Percentiles rank a stretch among this genome's conserved stretches.
phyloP scores from a whole-genome alignment of 2,888 invertebrate genomes.

The Lochmaea crataegi region DNA sequence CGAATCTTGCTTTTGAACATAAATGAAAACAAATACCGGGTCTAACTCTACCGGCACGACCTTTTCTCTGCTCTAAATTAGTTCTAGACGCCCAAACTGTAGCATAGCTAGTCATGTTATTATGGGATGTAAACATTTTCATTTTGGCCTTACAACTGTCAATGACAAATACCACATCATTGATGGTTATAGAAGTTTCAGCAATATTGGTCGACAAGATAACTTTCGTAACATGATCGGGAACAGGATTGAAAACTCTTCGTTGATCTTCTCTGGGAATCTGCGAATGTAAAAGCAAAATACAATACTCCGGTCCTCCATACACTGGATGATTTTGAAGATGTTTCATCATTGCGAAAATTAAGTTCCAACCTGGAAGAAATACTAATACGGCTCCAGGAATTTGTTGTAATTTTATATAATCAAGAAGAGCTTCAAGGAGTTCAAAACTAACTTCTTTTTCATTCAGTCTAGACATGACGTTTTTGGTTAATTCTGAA shows the following conservation, averaged over 20 bases:
- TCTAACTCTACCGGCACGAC: conserved; percentile 92
- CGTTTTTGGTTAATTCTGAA: conserved; percentile 72
- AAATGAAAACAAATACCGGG: conserved; percentile 95
- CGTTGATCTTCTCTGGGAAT: conserved; percentile 95
- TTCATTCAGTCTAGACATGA: conserved; percentile 85
- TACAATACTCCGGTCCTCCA: conserved; percentile 74
- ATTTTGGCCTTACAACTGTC: conserved; percentile 98
- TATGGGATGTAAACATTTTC: conserved; percentile 97
- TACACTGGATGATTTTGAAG: conserved; percentile 76
- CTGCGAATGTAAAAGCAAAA: conserved; percentile 97
- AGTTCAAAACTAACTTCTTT: conserved; percentile 94
- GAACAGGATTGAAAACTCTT: conserved; percentile 90
- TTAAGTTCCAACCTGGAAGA: conserved; percentile 97
- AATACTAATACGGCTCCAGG: conserved; percentile 93
- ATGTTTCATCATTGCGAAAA: conserved; percentile 90
- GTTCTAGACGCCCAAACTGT: conserved; percentile 96
- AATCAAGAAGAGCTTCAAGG: conserved; percentile 80
- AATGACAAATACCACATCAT: conserved; percentile 98
- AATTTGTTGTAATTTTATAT: conserved; percentile 70
- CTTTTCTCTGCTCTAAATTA: conserved; percentile 94
- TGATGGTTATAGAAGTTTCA: conserved; percentile 97
- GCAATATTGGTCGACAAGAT: conserved; percentile 98
- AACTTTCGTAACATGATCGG: conserved; percentile 87
- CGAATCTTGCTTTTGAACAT: conserved; percentile 78
- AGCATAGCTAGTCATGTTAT: conserved; percentile 98